Base-by-base conservation (phyloP, 2,113 vertebrate species). In the Oceanites oceanicus region DNA sequence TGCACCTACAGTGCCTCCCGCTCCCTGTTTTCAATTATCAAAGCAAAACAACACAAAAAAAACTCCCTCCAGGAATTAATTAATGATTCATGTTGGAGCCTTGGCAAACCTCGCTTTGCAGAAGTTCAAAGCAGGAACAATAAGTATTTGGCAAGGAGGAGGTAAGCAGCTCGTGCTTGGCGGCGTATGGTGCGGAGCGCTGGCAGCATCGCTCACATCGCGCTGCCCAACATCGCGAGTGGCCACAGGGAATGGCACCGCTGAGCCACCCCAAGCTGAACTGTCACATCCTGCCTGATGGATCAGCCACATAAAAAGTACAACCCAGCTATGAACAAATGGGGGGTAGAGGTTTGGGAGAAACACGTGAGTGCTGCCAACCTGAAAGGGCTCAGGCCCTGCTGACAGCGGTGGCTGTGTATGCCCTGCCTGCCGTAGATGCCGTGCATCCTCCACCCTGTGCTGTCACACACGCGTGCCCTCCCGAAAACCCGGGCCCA, bases 61-160 rank as follows among this genome's bases (percentile, higher is more conserved):
- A 15, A 3, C 62, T 10, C 29, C 79, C 92, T 95, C 72, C 87
- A 80, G 87, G 95, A 91, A 92, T 97, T 93, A 94, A 97, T 97
- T 92, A 97, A 94, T 94, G 94, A 97, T 94, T 97, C 96, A 96
- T 92, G 70, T 42, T 65, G 59, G 52, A 91, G 81, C 83, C 77
- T 96, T 97, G 96, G 93, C 94, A 97, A 96, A 91, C 45, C 80
- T 76, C 12, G 0, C 88, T 86, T 53, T 84, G 72, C 87, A 91
- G 67, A 95, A 96, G 95, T 95, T 96, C 94, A 96, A 91, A 93
- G 94, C 61, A 82, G 80, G 85, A 97, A 96, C 96, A 96, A 88
- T 83, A 66, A 91, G 92, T 86, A 74, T 96, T 88, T 97, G 94
- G 95, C 85, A 89, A 73, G 71, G 71, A 88, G 74, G 76, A 88